Base-by-base conservation (phyloP, 1,140 invertebrate species). In the Saccostrea echinata region DNA sequence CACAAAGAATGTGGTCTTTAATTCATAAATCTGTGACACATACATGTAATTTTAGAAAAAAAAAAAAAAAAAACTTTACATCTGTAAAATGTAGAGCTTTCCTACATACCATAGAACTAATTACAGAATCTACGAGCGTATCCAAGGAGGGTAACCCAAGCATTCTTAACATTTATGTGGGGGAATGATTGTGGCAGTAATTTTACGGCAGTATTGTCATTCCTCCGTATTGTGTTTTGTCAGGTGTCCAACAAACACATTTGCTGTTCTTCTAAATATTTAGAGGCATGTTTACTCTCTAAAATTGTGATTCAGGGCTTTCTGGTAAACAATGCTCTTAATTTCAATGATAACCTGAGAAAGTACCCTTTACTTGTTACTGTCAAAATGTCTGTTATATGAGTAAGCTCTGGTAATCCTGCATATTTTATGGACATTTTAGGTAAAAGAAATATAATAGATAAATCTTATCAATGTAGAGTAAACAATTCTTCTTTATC, bases 251-350 rank as follows among this genome's bases (percentile, higher is more conserved):
- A 71, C 68, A 71, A 71, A 30, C 68, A 71, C 30, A 33, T 71
- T 71, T 71, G 68, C 68, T 71, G 68, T 71, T 71, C 68, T 27
- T 6, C 68, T 71, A 71, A 71, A 71, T 71, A 71, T 71, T 71
- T 71, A 71, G 24, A 30, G 27, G 27, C 27, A 71, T 71, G 68
- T 71, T 71, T 71, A 71, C 30, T 27, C 68, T 71, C 68, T 71
- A 71, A 71, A 71, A 71, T 61, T 71, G 68, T 71, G 68, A 71
- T 71, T 71, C 68, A 33, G 55, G 68, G 27, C 30, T 71, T 71
- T 71, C 68, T 27, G 24, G 68, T 71, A 71, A 71, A 71, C 68
- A 71, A 71, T 33, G 24, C 68, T 71, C 68, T 71, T 71, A 71
- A 33, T 71, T 71, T 71, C 27, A 27, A 33, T 71, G 68, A 71